Conservation (phyloP, 2,888 invertebrate genomes). For the Drosophila subquinaria region DNA sequence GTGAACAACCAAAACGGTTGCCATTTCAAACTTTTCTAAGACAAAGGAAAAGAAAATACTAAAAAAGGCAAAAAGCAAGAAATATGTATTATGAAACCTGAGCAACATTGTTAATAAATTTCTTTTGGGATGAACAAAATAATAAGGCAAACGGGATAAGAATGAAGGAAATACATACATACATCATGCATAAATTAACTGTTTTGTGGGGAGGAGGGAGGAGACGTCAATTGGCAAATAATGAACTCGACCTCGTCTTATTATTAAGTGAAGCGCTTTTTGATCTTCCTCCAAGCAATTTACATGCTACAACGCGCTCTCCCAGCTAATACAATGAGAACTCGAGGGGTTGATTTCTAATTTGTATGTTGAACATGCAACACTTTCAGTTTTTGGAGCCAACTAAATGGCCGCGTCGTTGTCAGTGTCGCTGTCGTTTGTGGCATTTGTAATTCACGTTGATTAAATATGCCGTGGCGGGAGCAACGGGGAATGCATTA, state of each 20-base stretch:
- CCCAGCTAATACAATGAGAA: slow-evolving; percentile 5
- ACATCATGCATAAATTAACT: slow-evolving; percentile 55
- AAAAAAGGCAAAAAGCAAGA: slow-evolving; percentile 15
- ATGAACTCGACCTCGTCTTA: slow-evolving; percentile 54
- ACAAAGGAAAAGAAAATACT: slow-evolving; percentile 31
- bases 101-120: slow-evolving; percentile 43
- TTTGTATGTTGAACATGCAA: slow-evolving; percentile 29
- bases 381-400: slow-evolving; percentile 51
- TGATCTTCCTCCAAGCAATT: slow-evolving; percentile 64
- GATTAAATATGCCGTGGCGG: slow-evolving; percentile 69
- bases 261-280: slow-evolving; percentile 71
- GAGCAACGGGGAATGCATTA: slow-evolving; percentile 42
- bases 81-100: slow-evolving; percentile 33
- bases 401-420: slow-evolving; percentile 35
- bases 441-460: slow-evolving; percentile 79
- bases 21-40: slow-evolving; percentile 39
- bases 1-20: slow-evolving; percentile 37
- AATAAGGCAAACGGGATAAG: slow-evolving; percentile 10
- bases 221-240: slow-evolving; percentile 67
- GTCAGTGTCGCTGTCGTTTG: slow-evolving; percentile 52
- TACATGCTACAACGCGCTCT: slow-evolving; percentile 59
- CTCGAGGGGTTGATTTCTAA: slow-evolving; percentile 1
- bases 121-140: slow-evolving; percentile 5
- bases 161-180: slow-evolving; percentile 14
- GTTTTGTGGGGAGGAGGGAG: not conserved